Percentiles rank a stretch among this genome's conserved stretches.
Conservation (phyloP, 2,888 invertebrate genomes). For the Epistrophella euchroma region DNA sequence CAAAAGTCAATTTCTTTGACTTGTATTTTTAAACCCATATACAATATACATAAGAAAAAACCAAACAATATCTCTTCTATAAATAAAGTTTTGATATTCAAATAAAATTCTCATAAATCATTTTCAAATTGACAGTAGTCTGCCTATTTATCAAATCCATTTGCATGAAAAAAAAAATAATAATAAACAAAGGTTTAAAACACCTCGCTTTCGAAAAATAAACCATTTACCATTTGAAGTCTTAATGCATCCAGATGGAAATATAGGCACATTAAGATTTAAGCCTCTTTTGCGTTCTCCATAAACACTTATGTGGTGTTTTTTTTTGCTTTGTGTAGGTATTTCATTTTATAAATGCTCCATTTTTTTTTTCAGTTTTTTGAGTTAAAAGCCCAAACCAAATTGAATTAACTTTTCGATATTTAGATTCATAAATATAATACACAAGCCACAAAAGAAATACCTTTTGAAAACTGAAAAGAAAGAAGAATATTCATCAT, state of each 20-base stretch:
- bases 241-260: constrained; percentile 26
- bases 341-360: not conserved
- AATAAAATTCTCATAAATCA: constrained; percentile 34
- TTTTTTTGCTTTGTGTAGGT: not conserved
- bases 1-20: not conserved
- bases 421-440: constrained; percentile 22
- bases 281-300: constrained; percentile 21
- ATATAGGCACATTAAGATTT: constrained; percentile 7
- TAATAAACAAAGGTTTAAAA: constrained; percentile 27
- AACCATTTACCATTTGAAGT: constrained; percentile 19
- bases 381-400: constrained; percentile 13
- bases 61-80: not conserved
- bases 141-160: constrained; percentile 1
- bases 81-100: constrained; percentile 9
- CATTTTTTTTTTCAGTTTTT: not conserved
- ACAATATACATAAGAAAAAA: no score
- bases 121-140: constrained; percentile 13
- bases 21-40: not conserved
- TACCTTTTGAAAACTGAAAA: constrained; percentile 21
- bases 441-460: constrained; percentile 28
- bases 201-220: constrained; percentile 17
- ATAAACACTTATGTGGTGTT: constrained; percentile 17
- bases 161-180: constrained; percentile 25
- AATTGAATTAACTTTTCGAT: constrained; percentile 43
- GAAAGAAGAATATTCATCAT: constrained; percentile 40